Evolutionary conservation across 2,888 invertebrate species (phyloP), one percentile per base, ranked within the genome.

Genomic region (Plebejus anna): DNA sequence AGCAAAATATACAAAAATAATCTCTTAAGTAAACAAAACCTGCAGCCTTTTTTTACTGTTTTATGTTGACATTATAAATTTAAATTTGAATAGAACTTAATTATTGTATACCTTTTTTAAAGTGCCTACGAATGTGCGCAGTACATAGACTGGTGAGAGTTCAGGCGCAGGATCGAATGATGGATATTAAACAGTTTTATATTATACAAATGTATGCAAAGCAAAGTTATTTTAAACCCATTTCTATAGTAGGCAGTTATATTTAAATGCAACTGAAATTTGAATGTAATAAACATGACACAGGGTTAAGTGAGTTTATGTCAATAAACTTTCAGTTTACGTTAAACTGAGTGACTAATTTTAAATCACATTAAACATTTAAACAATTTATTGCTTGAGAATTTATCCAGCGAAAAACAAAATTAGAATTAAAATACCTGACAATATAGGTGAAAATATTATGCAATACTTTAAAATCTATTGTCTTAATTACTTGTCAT

Each of bases 261-360:
- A 28, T 61, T 61, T 32, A 66, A 66, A 66, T 66, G 61, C 32
- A 66, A 61, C 28, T 59, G 59, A 59, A 22, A 22, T 61, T 61
- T 28, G 11, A 9, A 28, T 22, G 4, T 36, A 16, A 28, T 66
- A 32, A 66, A 66, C 66, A 66, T 66, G 66, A 66, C 32, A 66
- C 22, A 4, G 36, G 32, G 66, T 36, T 36, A 66, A 36, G 32
- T 6, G 66, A 13, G 66, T 32, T 66, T 66, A 66, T 36, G 32
- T 36, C 66, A 36, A 66, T 36, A 36, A 66, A 66, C 66, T 66
- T 66, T 66, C 16, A 66, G 32, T 36, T 16, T 61, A 16, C 16
- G 16, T 66, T 66, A 11, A 66, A 16, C 11, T 36, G 13, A 13
- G 13, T 66, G 13, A 32, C 5, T 36, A 66, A 36, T 66, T 66